phyloP scores from a whole-genome alignment of 2,113 vertebrate genomes.

The Acinonyx jubatus region DNA sequence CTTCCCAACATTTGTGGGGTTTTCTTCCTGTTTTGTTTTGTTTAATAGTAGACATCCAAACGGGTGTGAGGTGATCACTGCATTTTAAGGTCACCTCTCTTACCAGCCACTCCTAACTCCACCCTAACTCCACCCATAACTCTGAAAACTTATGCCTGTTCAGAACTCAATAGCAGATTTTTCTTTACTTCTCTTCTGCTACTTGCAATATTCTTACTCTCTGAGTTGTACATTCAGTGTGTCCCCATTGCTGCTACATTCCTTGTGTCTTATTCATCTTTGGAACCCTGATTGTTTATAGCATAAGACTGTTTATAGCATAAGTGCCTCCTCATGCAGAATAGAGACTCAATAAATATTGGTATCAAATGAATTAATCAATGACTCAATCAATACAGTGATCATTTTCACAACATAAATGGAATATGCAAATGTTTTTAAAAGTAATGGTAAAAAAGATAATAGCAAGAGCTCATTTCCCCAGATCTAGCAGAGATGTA shows the following conservation, averaged over 20 bases:
- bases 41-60: neutral
- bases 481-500: neutral
- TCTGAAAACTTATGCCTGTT: neutral
- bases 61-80: neutral
- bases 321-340: neutral
- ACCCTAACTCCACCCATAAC: neutral
- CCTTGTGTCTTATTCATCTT: neutral
- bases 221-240: neutral
- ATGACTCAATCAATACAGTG: neutral
- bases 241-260: neutral
- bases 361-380: slow-evolving; percentile 8
- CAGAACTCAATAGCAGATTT: neutral
- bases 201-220: neutral
- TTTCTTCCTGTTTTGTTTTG: neutral
- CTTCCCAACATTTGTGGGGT: neutral
- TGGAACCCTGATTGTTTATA: neutral
- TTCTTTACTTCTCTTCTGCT: neutral
- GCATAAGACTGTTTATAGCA: neutral
- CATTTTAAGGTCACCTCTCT: neutral
- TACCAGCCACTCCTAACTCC: neutral
- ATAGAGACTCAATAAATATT: neutral
- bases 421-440: neutral
- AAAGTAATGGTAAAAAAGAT: neutral
- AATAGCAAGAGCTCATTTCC: neutral
- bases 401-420: neutral